Percentiles rank a stretch among this genome's conserved stretches.
Evolutionary conservation across 2,888 invertebrate genomes (phyloP).

Genomic region (Melanostoma mellinum): DNA sequence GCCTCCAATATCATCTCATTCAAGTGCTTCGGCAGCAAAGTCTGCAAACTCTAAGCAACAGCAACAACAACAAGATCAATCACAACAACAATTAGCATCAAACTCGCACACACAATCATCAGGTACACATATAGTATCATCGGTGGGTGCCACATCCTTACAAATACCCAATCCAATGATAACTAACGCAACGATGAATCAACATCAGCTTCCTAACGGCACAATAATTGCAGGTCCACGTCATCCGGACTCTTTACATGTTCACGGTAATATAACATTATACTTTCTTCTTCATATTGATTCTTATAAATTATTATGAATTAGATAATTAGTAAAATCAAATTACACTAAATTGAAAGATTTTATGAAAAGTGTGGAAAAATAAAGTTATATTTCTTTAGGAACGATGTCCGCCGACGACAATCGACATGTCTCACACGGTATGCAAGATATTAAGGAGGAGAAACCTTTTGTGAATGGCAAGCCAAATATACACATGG

Average conservation of each 20-base stretch:
- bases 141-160: constrained; percentile 75
- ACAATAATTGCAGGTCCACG: constrained; percentile 76
- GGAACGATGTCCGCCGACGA: constrained; percentile 68
- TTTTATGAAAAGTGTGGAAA: constrained; percentile 61
- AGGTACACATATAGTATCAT: constrained; percentile 61
- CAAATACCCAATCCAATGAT: constrained; percentile 77
- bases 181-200: constrained; percentile 74
- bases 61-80: constrained; percentile 72
- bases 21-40: constrained; percentile 72
- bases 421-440: constrained; percentile 70
- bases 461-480: constrained; percentile 76
- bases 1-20: constrained; percentile 75
- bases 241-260: constrained; percentile 73
- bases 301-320: background rate
- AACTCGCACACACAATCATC: constrained; percentile 70
- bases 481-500: constrained; percentile 73
- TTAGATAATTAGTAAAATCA: background rate
- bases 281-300: background rate
- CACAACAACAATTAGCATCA: constrained; percentile 61
- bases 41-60: constrained; percentile 74
- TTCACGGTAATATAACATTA: constrained; percentile 69
- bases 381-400: constrained; percentile 63
- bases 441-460: constrained; percentile 75
- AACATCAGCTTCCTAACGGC: constrained; percentile 76
- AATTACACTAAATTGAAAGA: constrained; percentile 8